A percentile compares a stretch with the other conserved stretches of the same genome.
Evolutionary conservation across 2,888 invertebrate genomes (phyloP).

Genomic region (Steinernema scapterisci): DNA sequence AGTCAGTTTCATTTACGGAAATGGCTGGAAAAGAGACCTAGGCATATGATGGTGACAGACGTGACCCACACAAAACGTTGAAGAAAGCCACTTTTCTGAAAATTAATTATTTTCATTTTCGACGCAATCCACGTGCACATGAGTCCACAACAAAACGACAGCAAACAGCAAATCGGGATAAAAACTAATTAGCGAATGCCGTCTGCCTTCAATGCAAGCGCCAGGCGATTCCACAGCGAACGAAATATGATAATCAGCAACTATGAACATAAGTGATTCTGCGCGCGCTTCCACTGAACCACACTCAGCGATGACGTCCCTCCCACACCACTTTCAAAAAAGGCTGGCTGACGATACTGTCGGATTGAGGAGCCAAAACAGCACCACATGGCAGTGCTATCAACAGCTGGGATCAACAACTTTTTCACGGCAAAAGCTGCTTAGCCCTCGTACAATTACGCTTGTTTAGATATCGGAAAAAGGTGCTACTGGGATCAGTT

Average conservation of each 20-base stretch:
- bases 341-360: not conserved
- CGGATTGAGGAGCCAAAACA: too few species aligned
- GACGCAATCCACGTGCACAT: slow-evolving; percentile 26
- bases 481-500: too few species aligned
- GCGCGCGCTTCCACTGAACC: not conserved
- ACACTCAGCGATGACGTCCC: too few species aligned
- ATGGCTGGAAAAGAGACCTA: slow-evolving; percentile 7
- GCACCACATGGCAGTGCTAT: too few species aligned
- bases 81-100: slow-evolving; percentile 6
- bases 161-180: slow-evolving; percentile 29
- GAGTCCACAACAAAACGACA: slow-evolving; percentile 4
- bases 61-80: slow-evolving; percentile 10
- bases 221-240: not conserved
- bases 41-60: not conserved
- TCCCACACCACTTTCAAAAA: not conserved
- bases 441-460: too few species aligned
- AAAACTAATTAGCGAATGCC: slow-evolving; percentile 24
- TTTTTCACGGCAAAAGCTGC: too few species aligned
- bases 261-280: slow-evolving; percentile 1
- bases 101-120: slow-evolving; percentile 18
- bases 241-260: slow-evolving; percentile 2
- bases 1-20: not conserved
- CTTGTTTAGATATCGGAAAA: too few species aligned
- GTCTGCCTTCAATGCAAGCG: slow-evolving; percentile 10
- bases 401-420: too few species aligned